These are phyloP conservation scores for Oxytorus armatus DNA, from an alignment of 2,888 invertebrate species.

Conservation along the genomic window DNA sequence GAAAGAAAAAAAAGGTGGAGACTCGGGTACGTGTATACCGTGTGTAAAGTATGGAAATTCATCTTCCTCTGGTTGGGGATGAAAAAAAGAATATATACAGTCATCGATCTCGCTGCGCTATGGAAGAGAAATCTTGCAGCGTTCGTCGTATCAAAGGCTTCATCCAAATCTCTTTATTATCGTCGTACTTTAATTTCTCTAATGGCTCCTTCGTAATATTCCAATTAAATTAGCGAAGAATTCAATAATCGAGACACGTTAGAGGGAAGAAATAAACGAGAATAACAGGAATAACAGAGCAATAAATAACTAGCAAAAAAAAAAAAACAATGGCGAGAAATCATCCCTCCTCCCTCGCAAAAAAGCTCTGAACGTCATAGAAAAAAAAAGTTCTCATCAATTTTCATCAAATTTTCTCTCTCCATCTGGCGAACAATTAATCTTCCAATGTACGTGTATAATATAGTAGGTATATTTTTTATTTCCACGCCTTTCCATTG, in stretches of 20 bases:
- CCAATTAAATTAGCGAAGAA: slow-evolving; percentile 59
- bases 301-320: neutral
- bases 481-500: slow-evolving; percentile 15
- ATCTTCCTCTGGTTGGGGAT: neutral
- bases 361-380: neutral
- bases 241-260: slow-evolving; percentile 35
- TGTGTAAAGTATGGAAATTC: neutral
- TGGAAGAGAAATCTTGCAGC: slow-evolving; percentile 6
- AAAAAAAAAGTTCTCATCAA: slow-evolving; percentile 19
- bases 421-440: slow-evolving; percentile 40
- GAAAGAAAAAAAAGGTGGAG: too few relatives aligned
- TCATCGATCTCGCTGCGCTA: slow-evolving; percentile 47
- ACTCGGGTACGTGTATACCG: neutral
- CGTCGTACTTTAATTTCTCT: slow-evolving; percentile 59
- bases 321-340: neutral
- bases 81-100: neutral
- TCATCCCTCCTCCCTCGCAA: neutral
- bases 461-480: slow-evolving; percentile 24
- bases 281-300: slow-evolving; percentile 2
- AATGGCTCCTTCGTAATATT: slow-evolving; percentile 42
- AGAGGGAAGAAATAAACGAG: neutral
- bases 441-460: slow-evolving; percentile 16
- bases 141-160: neutral
- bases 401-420: slow-evolving; percentile 27
- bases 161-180: slow-evolving; percentile 51